Evolutionary conservation across 2,113 vertebrate species (phyloP).

Genomic region (Macquaria ambigua): DNA sequence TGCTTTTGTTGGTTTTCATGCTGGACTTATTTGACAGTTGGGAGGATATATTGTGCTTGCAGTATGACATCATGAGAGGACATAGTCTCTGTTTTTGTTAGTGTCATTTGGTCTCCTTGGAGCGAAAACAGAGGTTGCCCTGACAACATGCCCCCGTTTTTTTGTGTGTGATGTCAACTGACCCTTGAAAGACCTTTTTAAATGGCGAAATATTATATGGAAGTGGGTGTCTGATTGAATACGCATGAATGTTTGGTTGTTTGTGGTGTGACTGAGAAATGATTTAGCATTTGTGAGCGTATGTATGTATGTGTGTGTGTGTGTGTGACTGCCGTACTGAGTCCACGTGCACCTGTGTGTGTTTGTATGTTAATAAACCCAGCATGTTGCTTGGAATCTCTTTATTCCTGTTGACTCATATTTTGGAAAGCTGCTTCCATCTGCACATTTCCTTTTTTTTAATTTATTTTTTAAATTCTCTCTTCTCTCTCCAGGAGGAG

Average conservation of each 20-base stretch:
- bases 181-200: conserved; percentile 53
- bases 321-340: background rate
- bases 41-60: conserved; percentile 39
- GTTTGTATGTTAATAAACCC: conserved; percentile 21
- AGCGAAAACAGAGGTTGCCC: conserved; percentile 57
- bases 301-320: background rate
- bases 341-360: conserved; percentile 28
- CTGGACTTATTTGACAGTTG: conserved; percentile 75
- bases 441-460: background rate
- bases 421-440: conserved; percentile 31
- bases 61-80: conserved; percentile 70
- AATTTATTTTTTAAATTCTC: background rate
- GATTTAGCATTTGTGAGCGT: conserved; percentile 18
- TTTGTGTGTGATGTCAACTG: conserved; percentile 43
- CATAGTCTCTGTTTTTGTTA: conserved; percentile 70
- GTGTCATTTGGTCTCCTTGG: conserved; percentile 67
- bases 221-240: conserved; percentile 22
- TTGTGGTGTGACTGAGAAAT: conserved; percentile 19
- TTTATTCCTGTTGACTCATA: conserved; percentile 44
- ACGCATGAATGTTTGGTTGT: conserved; percentile 17
- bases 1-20: conserved; percentile 58
- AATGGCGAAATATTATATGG: conserved; percentile 10
- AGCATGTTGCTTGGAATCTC: conserved; percentile 1
- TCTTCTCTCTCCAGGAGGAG: background rate
- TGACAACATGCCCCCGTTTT: conserved; percentile 44